Percentiles rank a stretch among this genome's conserved stretches.
Conservation (phyloP, 92 coral and sea anemone species). For the Umimayanthus kanabou region DNA sequence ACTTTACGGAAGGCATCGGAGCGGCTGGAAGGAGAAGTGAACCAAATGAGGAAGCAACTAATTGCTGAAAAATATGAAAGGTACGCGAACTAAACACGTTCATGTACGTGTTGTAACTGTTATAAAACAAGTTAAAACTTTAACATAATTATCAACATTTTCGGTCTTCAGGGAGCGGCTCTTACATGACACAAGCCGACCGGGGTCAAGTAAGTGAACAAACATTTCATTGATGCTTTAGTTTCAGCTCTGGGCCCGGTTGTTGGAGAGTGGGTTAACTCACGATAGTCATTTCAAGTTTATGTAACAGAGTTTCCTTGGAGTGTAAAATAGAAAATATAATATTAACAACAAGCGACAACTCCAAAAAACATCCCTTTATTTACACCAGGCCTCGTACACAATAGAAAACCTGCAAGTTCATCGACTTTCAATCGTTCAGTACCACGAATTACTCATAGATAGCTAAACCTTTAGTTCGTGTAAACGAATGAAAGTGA, state of each 20-base stretch:
- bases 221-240: neutral
- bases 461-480: too few species aligned
- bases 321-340: neutral
- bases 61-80: conserved; percentile 95
- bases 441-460: too few species aligned
- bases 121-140: neutral
- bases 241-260: too few species aligned
- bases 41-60: conserved; percentile 78
- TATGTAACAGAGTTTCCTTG: too few species aligned
- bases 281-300: too few species aligned
- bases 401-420: neutral
- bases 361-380: neutral
- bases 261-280: too few species aligned
- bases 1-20: conserved; percentile 88
- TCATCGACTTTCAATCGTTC: too few species aligned
- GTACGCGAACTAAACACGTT: conserved; percentile 42
- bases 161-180: conserved; percentile 36
- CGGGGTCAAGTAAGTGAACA: conserved; percentile 60
- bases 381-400: neutral
- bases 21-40: conserved; percentile 87
- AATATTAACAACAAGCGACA: too few species aligned
- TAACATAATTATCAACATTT: too few species aligned
- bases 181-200: conserved; percentile 46
- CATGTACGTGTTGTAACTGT: neutral
- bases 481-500: neutral